Conservation (phyloP, 2,113 vertebrate genomes). For the Burhinus bistriatus region DNA sequence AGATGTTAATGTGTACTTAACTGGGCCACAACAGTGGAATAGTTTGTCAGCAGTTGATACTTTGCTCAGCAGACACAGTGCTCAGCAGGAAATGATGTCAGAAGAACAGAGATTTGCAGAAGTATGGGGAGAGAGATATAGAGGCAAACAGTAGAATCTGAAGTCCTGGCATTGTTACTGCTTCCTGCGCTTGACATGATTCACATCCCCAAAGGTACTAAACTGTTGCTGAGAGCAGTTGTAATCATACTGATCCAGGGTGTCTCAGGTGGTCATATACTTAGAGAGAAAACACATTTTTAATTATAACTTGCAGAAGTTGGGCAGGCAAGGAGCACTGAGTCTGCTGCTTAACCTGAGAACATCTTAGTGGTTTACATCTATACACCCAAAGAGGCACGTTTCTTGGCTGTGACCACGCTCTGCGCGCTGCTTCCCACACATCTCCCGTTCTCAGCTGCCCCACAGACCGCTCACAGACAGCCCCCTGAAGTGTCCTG, state of each 20-base stretch:
- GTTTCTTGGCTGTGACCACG: not conserved
- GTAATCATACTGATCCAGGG: not conserved
- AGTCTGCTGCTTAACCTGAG: not conserved
- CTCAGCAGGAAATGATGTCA: not conserved
- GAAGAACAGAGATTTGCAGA: not conserved
- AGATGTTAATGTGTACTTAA: not conserved
- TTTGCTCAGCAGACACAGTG: not conserved
- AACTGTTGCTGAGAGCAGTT: not conserved
- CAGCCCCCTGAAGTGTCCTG: not conserved
- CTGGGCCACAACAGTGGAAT: not conserved
- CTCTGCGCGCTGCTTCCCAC: not conserved
- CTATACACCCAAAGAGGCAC: not conserved
- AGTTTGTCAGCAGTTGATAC: not conserved
- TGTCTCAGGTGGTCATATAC: not conserved
- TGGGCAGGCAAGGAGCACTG: not conserved
- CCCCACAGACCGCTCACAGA: not conserved
- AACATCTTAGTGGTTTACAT: not conserved
- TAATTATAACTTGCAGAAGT: not conserved
- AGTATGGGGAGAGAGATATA: not conserved
- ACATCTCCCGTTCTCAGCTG: not conserved
- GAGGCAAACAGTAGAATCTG: not conserved
- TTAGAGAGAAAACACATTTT: not conserved
- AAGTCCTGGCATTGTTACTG: not conserved
- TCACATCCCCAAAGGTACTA: not conserved
- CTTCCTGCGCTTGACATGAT: not conserved